Conservation (phyloP, 2,113 vertebrate genomes). For the Turdus rufiventris region DNA sequence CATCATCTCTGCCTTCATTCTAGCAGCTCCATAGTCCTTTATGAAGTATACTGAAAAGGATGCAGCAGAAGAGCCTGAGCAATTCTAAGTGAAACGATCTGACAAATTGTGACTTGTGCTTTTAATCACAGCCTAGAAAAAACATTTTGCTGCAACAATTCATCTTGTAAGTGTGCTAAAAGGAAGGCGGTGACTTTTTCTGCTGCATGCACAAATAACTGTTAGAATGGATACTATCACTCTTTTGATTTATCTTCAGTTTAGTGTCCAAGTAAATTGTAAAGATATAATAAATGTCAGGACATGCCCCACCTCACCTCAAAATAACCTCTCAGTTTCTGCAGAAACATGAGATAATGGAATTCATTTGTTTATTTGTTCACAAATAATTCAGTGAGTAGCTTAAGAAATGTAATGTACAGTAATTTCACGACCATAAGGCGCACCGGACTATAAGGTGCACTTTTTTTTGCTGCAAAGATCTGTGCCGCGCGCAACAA, state of each 20-base stretch:
- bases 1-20: neutral
- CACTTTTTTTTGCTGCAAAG: too few relatives aligned
- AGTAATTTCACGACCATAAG: too few relatives aligned
- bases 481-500: too few relatives aligned
- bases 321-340: neutral
- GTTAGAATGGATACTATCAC: neutral
- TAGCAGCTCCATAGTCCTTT: neutral
- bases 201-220: conserved; percentile 19
- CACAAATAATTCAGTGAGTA: neutral
- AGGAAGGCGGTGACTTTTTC: neutral
- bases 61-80: neutral
- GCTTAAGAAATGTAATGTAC: neutral
- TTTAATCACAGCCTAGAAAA: conserved; percentile 47
- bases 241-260: neutral
- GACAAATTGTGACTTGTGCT: conserved; percentile 48
- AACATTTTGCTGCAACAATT: conserved; percentile 18
- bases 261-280: neutral
- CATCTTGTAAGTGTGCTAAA: neutral
- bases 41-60: neutral
- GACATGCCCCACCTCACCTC: neutral
- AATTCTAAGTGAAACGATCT: neutral
- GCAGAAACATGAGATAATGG: neutral
- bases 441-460: too few relatives aligned
- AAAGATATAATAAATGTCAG: neutral
- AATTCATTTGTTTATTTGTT: neutral